These are phyloP conservation scores for Muricea muricata DNA, from an alignment of 92 coral and sea anemone species.

Conservation along the genomic window DNA sequence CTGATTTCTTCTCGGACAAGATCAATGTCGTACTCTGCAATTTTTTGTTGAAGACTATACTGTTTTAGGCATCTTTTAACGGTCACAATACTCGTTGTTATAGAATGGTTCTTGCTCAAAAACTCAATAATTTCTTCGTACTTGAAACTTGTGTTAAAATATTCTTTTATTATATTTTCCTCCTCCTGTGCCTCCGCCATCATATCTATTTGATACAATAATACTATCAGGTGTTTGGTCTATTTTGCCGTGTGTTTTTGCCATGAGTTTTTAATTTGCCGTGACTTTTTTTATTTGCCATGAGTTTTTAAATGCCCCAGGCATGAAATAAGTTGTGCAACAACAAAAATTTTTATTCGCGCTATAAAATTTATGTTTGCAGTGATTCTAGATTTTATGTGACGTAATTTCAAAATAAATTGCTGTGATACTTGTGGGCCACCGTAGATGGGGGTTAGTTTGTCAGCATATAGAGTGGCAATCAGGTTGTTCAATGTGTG, in stretches of 20 bases:
- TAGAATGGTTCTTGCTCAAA: neutral
- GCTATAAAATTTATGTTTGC: no score
- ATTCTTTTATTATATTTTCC: conserved; percentile 8
- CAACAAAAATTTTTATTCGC: no score
- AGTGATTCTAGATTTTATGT: no score
- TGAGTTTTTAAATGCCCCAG: neutral
- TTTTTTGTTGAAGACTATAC: conserved; percentile 32
- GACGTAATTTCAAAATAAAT: no score
- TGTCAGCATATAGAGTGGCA: no score
- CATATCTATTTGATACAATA: no score
- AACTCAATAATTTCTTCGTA: conserved; percentile 30
- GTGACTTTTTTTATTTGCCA: neutral
- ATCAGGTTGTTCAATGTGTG: no score
- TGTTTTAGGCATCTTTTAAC: conserved; percentile 28
- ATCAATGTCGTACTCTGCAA: conserved; percentile 23
- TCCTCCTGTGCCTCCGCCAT: conserved; percentile 33
- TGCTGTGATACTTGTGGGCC: no score
- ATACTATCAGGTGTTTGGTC: conserved; percentile 5
- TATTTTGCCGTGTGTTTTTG: conserved; percentile 18
- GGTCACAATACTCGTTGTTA: neutral
- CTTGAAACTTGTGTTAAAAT: conserved; percentile 37
- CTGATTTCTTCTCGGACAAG: neutral
- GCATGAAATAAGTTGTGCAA: no score
- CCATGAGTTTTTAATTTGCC: no score
- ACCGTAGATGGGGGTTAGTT: no score